Evolutionary conservation across 2,888 invertebrate genomes (phyloP).

Genomic region (Dione juno): DNA sequence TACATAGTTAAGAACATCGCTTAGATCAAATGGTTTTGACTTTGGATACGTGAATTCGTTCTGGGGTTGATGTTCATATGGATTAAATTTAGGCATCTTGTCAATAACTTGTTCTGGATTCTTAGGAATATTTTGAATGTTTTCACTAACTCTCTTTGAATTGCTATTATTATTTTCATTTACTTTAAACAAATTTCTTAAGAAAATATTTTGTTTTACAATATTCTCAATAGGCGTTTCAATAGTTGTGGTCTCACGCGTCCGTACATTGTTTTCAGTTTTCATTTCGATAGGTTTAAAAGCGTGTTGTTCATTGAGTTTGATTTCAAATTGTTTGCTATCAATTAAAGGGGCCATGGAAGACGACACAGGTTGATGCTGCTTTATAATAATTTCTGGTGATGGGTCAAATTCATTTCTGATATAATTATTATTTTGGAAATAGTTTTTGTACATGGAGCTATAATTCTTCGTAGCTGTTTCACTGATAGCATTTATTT

Average conservation of each 20-base stretch:
- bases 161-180: constrained; percentile 49
- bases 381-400: background rate
- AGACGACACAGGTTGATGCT: constrained; percentile 23
- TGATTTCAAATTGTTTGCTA: constrained; percentile 47
- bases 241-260: constrained; percentile 47
- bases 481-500: constrained; percentile 46
- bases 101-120: constrained; percentile 56
- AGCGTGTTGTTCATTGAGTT: constrained; percentile 44
- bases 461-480: constrained; percentile 36
- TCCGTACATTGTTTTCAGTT: constrained; percentile 23
- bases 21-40: constrained; percentile 64
- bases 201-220: constrained; percentile 68
- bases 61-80: constrained; percentile 56
- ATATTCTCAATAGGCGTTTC: constrained; percentile 54
- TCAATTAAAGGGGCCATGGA: constrained; percentile 4
- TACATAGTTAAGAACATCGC: constrained; percentile 69
- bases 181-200: constrained; percentile 63
- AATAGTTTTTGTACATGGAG: constrained; percentile 13
- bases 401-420: background rate
- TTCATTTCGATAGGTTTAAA: constrained; percentile 46
- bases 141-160: constrained; percentile 45
- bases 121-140: constrained; percentile 47
- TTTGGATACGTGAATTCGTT: constrained; percentile 51
- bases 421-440: constrained; percentile 19
- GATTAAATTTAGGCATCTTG: constrained; percentile 60